Conservation (phyloP, 2,888 invertebrate species). For the Campoletis raptor region DNA sequence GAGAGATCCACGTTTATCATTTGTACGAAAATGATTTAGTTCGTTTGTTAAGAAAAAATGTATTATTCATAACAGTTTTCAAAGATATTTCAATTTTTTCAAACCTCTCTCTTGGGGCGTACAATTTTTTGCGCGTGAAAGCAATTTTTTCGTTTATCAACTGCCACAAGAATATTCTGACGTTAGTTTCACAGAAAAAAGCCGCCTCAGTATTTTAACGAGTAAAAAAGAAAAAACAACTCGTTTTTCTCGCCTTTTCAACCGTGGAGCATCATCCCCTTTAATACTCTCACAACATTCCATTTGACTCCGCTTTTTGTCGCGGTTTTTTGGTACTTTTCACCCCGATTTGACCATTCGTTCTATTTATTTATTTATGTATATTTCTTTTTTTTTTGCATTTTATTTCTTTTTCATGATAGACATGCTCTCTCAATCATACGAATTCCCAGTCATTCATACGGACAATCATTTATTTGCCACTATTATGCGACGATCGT, state of each 20-base stretch:
- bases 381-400: constrained; percentile 65
- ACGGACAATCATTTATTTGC: constrained; percentile 58
- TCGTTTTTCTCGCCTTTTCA: background rate
- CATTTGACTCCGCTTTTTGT: constrained; percentile 23
- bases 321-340: background rate
- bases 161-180: background rate
- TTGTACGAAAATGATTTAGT: background rate
- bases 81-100: too few species aligned
- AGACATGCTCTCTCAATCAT: constrained; percentile 16
- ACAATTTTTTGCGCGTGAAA: background rate
- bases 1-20: background rate
- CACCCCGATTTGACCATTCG: background rate
- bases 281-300: constrained; percentile 9
- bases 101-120: too few species aligned
- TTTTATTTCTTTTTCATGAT: constrained; percentile 64
- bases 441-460: constrained; percentile 54
- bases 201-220: background rate
- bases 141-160: background rate
- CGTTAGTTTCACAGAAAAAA: background rate
- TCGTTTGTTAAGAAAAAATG: background rate
- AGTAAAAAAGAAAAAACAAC: background rate
- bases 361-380: background rate
- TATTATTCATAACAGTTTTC: background rate
- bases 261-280: constrained; percentile 17
- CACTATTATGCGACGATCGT: constrained; percentile 73